Evolutionary conservation across 2,797 vertebrate species (phyloP).

Genomic region (Hypotaenidia okinawae): DNA sequence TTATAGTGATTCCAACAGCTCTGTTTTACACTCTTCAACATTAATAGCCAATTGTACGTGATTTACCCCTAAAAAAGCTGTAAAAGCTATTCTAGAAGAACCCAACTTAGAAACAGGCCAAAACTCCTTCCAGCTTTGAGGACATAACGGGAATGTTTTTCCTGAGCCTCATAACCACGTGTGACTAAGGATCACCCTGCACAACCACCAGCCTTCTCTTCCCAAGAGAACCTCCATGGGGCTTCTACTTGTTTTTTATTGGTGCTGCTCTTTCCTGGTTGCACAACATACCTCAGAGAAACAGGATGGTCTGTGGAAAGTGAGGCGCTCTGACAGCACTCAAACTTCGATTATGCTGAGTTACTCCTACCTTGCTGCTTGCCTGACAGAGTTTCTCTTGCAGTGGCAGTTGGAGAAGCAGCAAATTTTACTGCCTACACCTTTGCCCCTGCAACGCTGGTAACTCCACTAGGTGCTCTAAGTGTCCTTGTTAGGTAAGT

Average conservation of each 20-base stretch:
- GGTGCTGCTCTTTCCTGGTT: not conserved
- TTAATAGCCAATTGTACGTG: not conserved
- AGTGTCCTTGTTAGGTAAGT: slow-evolving; percentile 88
- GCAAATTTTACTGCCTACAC: slow-evolving; percentile 89
- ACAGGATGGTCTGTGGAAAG: not conserved
- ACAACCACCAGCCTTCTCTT: not conserved
- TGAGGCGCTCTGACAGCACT: not conserved
- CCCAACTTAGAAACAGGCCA: not conserved
- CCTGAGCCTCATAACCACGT: not conserved
- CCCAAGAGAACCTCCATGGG: not conserved
- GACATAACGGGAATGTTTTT: not conserved
- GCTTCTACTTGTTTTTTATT: not conserved
- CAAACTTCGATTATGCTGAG: not conserved
- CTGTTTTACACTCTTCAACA: not conserved
- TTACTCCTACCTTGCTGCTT: not conserved
- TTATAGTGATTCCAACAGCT: not conserved
- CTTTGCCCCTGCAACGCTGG: slow-evolving; percentile 87
- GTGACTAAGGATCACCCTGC: not conserved
- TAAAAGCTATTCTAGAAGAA: not conserved
- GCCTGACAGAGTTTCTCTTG: slow-evolving; percentile 51
- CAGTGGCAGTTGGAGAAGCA: slow-evolving; percentile 87
- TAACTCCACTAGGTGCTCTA: slow-evolving; percentile 88
- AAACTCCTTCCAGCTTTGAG: not conserved
- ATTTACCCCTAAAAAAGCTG: not conserved
- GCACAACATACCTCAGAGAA: not conserved